Evolutionary conservation across 2,797 vertebrate species (phyloP).

Genomic region (Hydrocynus forskahlii): DNA sequence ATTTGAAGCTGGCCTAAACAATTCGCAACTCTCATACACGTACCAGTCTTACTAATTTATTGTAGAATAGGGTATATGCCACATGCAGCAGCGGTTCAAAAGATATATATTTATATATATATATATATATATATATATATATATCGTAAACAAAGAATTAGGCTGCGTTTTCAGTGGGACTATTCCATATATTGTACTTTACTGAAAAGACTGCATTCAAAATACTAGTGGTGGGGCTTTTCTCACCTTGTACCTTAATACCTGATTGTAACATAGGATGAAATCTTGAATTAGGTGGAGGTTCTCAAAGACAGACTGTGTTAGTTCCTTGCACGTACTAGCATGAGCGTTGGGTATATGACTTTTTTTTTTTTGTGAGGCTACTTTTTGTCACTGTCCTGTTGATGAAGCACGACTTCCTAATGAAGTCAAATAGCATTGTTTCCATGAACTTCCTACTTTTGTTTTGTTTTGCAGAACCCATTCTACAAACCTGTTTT

Average conservation of each 20-base stretch:
- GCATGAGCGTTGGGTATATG: constrained; percentile 8
- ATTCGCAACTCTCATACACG: background rate
- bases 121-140: too few relatives aligned
- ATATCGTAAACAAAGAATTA: background rate
- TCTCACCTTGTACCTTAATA: constrained; percentile 7
- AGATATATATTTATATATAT: too few relatives aligned
- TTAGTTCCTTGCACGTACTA: constrained; percentile 34
- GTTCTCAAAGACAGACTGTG: constrained; percentile 25
- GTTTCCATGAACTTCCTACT: background rate
- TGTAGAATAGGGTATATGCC: background rate
- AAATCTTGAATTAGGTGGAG: constrained; percentile 5
- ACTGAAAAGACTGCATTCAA: background rate
- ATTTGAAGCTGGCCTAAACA: constrained; percentile 4
- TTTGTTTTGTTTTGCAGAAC: background rate
- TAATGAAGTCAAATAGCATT: background rate
- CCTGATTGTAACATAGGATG: constrained; percentile 14
- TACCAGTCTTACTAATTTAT: background rate
- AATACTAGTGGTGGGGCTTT: background rate
- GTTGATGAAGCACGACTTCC: background rate
- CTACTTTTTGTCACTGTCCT: background rate
- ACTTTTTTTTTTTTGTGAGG: background rate
- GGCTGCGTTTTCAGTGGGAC: background rate
- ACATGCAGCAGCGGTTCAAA: background rate
- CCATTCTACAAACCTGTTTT: too few relatives aligned
- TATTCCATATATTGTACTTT: background rate